Evolutionary conservation across 2,113 vertebrate genomes (phyloP).

Genomic region (Aix galericulata): DNA sequence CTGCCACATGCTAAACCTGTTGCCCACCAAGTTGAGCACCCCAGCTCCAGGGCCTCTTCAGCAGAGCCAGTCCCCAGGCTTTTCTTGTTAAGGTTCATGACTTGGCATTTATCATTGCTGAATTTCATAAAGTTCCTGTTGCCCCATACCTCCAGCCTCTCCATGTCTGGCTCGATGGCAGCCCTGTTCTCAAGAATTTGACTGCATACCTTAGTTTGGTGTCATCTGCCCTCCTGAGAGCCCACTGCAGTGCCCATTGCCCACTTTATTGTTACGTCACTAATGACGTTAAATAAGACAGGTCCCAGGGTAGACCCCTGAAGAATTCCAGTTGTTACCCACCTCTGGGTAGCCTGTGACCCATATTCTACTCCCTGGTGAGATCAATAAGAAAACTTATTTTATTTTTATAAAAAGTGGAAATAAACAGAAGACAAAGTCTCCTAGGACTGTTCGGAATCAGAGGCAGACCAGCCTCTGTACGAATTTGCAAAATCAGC

Average conservation of each 20-base stretch:
- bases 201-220: not conserved
- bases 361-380: not conserved
- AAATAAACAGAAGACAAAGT: not conserved
- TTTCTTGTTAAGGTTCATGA: not conserved
- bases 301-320: not conserved
- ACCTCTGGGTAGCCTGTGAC: not conserved
- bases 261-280: accelerated
- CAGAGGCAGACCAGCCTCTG: not conserved
- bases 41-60: not conserved
- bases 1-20: not conserved
- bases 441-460: not conserved
- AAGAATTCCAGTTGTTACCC: not conserved
- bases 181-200: not conserved
- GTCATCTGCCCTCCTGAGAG: not conserved
- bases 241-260: no score
- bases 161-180: not conserved
- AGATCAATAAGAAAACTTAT: not conserved
- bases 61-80: not conserved
- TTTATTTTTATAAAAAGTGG: not conserved
- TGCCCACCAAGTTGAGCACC: not conserved
- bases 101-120: not conserved
- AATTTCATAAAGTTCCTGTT: accelerated
- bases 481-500: not conserved
- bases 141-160: not conserved
- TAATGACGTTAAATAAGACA: not conserved